Base-by-base conservation (phyloP, 1,140 invertebrate species). In the Trichonephila clavipes region DNA sequence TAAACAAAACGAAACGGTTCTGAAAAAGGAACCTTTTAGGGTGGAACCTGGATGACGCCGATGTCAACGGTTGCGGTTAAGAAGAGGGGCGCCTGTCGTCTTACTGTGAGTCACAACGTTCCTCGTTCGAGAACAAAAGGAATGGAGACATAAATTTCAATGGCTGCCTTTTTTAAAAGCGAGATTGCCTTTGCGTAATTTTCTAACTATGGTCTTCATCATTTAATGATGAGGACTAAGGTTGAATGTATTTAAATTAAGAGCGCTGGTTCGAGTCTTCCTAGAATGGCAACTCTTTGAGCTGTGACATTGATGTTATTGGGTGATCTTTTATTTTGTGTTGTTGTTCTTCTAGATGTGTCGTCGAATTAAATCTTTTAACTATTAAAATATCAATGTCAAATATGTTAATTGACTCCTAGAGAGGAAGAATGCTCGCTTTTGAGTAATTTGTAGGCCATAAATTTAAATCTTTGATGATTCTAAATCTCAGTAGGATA, bases 61-160 rank as follows among this genome's bases (percentile, higher is more conserved):
- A 83, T 83, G 82, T 58, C 82, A 83, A 51, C 82, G 51, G 44
- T 83, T 83, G 82, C 82, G 82, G 82, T 83, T 83, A 83, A 51
- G 51, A 59, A 83, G 21, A 83, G 82, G 82, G 82, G 82, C 82
- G 82, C 82, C 82, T 83, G 82, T 83, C 82, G 82, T 83, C 82
- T 83, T 51, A 77, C 72, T 28, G 72, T 34, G 82, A 83, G 82
- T 83, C 82, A 83, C 82, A 77, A 34, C 24, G 34, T 77, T 77
- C 51, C 7, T 77, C 34, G 21, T 83, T 40, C 51, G 82, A 44
- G 82, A 83, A 83, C 82, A 83, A 83, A 83, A 19, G 82, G 58
- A 83, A 14, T n/a, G 82, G 82, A 24, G 28, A 28, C 72, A 77
- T 77, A 77, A 77, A 77, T 77, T 77, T 77, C 28, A 77, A 40